Percentiles rank a stretch among this genome's conserved stretches.
These are phyloP conservation scores for Deilephila elpenor DNA, from an alignment of 2,888 invertebrate genomes.

Conservation along the genomic window DNA sequence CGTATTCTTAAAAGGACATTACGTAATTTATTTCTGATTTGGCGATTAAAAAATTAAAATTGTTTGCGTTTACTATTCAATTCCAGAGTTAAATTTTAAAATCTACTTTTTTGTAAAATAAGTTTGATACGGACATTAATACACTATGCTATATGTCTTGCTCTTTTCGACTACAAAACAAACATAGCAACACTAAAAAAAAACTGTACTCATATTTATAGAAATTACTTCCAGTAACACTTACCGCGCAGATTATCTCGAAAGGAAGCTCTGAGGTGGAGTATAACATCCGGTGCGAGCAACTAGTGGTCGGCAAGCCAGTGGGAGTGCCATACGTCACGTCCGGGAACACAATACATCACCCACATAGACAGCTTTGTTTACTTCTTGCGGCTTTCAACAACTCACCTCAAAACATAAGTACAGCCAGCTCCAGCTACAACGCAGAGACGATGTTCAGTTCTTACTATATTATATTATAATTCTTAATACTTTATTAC, in stretches of 20 bases:
- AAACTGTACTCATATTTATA: background rate
- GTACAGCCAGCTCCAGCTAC: background rate
- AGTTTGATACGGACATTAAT: too few species aligned
- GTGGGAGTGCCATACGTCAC: constrained; percentile 7
- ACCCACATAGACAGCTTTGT: constrained; percentile 8
- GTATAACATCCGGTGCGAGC: background rate
- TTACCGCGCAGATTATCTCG: background rate
- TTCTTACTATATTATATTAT: background rate
- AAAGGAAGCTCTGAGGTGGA: background rate
- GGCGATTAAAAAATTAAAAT: too few species aligned
- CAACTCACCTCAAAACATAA: background rate
- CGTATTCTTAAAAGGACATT: too few species aligned
- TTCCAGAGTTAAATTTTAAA: too few species aligned
- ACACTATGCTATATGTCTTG: too few species aligned
- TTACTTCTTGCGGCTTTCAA: constrained; percentile 14
- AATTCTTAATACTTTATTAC: too few species aligned
- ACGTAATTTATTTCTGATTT: too few species aligned
- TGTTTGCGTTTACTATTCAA: too few species aligned
- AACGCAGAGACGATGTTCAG: too few species aligned
- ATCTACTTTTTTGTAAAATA: too few species aligned
- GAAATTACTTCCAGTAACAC: background rate
- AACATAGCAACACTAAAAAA: too few species aligned
- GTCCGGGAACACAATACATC: background rate
- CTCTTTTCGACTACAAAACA: too few species aligned
- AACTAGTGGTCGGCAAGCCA: constrained; percentile 11